Percentiles rank a stretch among this genome's conserved stretches.
Evolutionary conservation across 1,140 invertebrate species (phyloP).

Genomic region (Ceratina australensis): DNA sequence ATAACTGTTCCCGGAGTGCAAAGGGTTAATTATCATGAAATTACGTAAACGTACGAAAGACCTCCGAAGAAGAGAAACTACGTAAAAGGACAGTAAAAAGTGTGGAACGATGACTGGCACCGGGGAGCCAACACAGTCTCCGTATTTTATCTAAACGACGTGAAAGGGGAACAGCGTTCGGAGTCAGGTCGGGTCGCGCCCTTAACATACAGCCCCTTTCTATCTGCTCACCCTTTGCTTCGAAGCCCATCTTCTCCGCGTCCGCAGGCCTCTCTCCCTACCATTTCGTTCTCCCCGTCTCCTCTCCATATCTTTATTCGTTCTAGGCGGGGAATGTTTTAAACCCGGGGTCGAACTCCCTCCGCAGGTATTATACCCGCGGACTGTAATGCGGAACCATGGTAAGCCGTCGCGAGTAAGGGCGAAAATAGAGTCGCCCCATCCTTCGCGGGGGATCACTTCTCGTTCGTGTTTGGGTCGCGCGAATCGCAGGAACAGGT

Average conservation of each 20-base stretch:
- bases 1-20: too few relatives aligned
- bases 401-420: slow-evolving; percentile 46
- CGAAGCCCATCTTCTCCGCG: slow-evolving; percentile 35
- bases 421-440: slow-evolving; percentile 42
- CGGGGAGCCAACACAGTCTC: slow-evolving; percentile 54
- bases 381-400: slow-evolving; percentile 43
- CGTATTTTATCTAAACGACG: slow-evolving; percentile 77
- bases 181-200: slow-evolving; percentile 61
- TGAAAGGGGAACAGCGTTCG: slow-evolving; percentile 73
- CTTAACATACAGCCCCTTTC: slow-evolving; percentile 52
- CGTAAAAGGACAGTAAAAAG: slow-evolving; percentile 52
- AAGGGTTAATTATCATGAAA: neutral
- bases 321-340: slow-evolving; percentile 9
- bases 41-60: slow-evolving; percentile 22
- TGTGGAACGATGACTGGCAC: slow-evolving; percentile 49
- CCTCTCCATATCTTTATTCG: slow-evolving; percentile 10
- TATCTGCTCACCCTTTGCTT: slow-evolving; percentile 44
- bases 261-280: neutral
- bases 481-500: slow-evolving; percentile 30
- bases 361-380: slow-evolving; percentile 47
- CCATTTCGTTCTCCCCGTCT: neutral
- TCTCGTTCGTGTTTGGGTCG: slow-evolving; percentile 41
- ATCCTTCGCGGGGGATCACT: neutral
- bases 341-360: slow-evolving; percentile 43
- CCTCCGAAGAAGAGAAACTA: slow-evolving; percentile 47